Percentiles rank a stretch among this genome's conserved stretches.
Evolutionary conservation across 2,888 invertebrate genomes (phyloP).

Genomic region (Dryobotodes eremita): DNA sequence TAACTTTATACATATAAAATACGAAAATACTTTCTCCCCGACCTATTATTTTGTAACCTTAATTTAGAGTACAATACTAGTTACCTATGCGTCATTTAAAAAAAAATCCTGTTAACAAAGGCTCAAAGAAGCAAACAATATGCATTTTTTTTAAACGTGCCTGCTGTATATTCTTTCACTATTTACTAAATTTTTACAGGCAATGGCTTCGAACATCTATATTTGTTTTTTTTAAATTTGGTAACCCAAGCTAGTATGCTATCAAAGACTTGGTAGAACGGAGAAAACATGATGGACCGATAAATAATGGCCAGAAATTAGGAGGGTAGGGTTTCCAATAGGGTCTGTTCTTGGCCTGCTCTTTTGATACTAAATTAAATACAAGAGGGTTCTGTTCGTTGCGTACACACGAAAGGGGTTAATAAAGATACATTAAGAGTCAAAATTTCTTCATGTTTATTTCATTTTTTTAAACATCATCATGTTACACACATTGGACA

Average conservation of each 20-base stretch:
- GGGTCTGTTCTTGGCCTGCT: not conserved
- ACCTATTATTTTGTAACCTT: no score
- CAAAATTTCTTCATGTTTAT: slow-evolving; percentile 85
- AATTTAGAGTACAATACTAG: no score
- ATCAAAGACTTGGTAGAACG: not conserved
- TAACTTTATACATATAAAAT: no score
- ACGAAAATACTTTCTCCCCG: no score
- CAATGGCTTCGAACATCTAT: no score
- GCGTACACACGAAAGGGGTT: slow-evolving; percentile 7
- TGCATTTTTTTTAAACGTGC: no score
- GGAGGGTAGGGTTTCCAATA: not conserved
- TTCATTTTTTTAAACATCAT: slow-evolving; percentile 83
- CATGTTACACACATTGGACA: slow-evolving; percentile 83
- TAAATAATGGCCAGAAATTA: not conserved
- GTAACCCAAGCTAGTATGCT: not conserved
- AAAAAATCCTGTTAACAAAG: no score
- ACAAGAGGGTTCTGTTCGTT: not conserved
- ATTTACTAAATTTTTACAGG: no score
- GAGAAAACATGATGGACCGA: not conserved
- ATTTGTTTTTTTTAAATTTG: no score
- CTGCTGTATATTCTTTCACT: no score
- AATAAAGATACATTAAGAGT: slow-evolving; percentile 73
- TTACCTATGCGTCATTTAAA: no score
- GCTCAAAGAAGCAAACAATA: no score
- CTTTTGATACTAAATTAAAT: not conserved